Conservation (phyloP, 35 echinoderm and acorn worm genomes). For the Apostichopus japonicus region DNA sequence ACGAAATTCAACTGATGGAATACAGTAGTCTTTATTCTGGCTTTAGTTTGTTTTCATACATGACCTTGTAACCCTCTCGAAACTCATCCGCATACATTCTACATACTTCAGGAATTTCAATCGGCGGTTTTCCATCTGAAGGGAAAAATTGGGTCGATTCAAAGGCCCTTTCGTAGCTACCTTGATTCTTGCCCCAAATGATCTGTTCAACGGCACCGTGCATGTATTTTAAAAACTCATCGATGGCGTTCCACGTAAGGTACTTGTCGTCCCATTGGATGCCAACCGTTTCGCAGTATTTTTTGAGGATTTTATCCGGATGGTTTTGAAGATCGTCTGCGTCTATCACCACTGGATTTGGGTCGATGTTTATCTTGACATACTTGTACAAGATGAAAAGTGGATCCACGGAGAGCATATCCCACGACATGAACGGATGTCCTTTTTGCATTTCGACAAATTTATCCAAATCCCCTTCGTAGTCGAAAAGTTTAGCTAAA, state of each 20-base stretch:
- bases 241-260: conserved; percentile 22
- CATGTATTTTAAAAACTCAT: neutral
- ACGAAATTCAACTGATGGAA: too few species aligned
- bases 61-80: conserved; percentile 3
- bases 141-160: neutral
- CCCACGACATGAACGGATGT: conserved; percentile 31
- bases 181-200: neutral
- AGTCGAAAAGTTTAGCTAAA: neutral
- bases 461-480: neutral
- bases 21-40: neutral
- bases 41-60: neutral
- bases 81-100: neutral
- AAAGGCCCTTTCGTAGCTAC: conserved; percentile 12
- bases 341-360: conserved; percentile 41
- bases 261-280: conserved; percentile 15
- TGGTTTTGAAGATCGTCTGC: conserved; percentile 52
- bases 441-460: neutral
- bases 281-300: conserved; percentile 32
- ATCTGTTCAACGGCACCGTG: conserved; percentile 1
- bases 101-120: neutral
- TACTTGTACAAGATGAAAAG: conserved; percentile 19
- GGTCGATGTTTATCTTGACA: conserved; percentile 44
- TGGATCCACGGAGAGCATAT: conserved; percentile 10
- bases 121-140: neutral
- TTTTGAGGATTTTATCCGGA: neutral